Evolutionary conservation across 2,797 vertebrate species (phyloP).

Genomic region (Avahi laniger): DNA sequence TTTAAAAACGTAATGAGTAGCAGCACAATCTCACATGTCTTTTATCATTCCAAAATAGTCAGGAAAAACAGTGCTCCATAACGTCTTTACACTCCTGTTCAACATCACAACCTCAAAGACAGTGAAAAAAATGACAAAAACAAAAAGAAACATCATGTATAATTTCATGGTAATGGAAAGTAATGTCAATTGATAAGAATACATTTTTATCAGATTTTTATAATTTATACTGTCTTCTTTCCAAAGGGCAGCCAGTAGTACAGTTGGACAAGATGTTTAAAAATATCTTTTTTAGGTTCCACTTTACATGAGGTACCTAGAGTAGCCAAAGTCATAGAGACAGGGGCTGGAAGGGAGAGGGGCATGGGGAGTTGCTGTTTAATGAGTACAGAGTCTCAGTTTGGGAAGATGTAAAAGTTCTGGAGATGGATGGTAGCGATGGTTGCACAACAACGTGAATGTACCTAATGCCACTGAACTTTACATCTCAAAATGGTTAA

Average conservation of each 20-base stretch:
- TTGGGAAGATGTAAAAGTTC: neutral
- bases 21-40: neutral
- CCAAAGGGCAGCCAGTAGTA: neutral
- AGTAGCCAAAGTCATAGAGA: neutral
- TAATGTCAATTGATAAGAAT: neutral
- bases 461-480: neutral
- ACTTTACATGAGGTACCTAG: neutral
- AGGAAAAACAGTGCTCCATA: conserved; percentile 4
- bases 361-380: neutral
- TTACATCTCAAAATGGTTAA: neutral
- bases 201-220: neutral
- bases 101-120: neutral
- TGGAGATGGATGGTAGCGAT: neutral
- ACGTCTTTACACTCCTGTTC: neutral
- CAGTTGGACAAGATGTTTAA: neutral
- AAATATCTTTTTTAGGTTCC: neutral
- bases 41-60: conserved; percentile 19
- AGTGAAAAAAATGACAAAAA: neutral
- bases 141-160: neutral
- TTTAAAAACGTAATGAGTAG: conserved; percentile 60
- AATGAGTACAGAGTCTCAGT: neutral
- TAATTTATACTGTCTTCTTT: conserved; percentile 24
- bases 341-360: neutral
- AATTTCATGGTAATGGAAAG: neutral
- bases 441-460: neutral